Percentiles rank a stretch among this genome's conserved stretches.
phyloP scores from a whole-genome alignment of 1,140 invertebrate species.

The Drosophila tropicalis region DNA sequence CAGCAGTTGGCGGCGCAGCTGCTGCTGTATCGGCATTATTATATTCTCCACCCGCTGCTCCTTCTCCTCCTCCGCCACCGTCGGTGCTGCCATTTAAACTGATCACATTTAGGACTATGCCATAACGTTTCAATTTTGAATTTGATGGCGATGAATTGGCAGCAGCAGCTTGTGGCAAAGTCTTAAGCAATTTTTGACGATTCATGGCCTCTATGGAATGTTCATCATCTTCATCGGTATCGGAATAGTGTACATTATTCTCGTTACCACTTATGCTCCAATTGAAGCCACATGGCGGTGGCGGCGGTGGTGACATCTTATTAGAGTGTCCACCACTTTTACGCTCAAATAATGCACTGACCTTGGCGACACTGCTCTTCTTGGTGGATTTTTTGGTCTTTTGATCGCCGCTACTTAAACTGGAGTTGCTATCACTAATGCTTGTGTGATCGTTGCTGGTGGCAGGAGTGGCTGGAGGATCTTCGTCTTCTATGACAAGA shows the following conservation, averaged over 20 bases:
- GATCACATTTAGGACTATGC: constrained; percentile 79
- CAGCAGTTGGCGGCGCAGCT: constrained; percentile 25
- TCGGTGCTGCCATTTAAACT: constrained; percentile 57
- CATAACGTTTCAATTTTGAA: constrained; percentile 76
- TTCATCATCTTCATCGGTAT: constrained; percentile 68
- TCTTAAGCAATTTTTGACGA: constrained; percentile 55
- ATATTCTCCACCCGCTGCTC: not conserved
- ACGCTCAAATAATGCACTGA: constrained; percentile 66
- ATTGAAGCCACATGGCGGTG: constrained; percentile 80
- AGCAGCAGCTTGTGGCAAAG: constrained; percentile 25
- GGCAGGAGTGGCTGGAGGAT: constrained; percentile 20
- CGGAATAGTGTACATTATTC: constrained; percentile 54
- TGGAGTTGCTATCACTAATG: constrained; percentile 53
- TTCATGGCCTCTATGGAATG: constrained; percentile 51
- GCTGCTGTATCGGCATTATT: not conserved
- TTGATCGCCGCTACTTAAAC: constrained; percentile 23
- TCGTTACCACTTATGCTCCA: constrained; percentile 77
- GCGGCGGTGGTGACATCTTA: constrained; percentile 54
- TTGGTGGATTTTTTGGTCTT: constrained; percentile 29
- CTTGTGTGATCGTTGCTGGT: constrained; percentile 28
- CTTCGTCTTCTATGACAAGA: constrained; percentile 83
- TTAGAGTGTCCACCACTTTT: constrained; percentile 13
- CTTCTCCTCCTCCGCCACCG: not conserved
- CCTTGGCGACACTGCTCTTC: constrained; percentile 65
- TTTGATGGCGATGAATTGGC: constrained; percentile 22